Percentiles rank a stretch among this genome's conserved stretches.
phyloP scores from a whole-genome alignment of 2,888 invertebrate genomes.

The Glaucopsyche alexis region DNA sequence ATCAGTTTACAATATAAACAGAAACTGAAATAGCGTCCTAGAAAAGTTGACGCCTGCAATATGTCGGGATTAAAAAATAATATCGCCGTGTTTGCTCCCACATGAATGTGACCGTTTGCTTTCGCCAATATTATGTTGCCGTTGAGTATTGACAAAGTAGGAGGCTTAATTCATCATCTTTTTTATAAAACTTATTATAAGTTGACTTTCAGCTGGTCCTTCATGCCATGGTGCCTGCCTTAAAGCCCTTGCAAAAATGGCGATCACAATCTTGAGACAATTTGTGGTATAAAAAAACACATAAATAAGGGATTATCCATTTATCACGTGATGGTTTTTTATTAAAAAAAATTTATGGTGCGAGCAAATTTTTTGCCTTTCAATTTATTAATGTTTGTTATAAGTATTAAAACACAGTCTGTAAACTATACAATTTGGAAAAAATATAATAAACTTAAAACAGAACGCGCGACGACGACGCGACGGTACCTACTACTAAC shows the following conservation, averaged over 20 bases:
- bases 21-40: slow-evolving; percentile 42
- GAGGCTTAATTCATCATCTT: background rate
- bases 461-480: too few species aligned
- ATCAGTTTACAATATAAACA: slow-evolving; percentile 51
- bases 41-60: slow-evolving; percentile 34
- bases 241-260: background rate
- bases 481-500: too few species aligned
- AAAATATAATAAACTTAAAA: too few species aligned
- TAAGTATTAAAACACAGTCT: too few species aligned
- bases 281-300: background rate
- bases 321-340: too few species aligned
- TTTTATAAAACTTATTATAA: background rate
- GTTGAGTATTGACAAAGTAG: slow-evolving; percentile 29
- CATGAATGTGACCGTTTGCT: slow-evolving; percentile 28
- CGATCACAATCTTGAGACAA: background rate
- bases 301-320: too few species aligned
- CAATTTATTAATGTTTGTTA: too few species aligned
- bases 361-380: too few species aligned
- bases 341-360: too few species aligned
- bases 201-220: background rate
- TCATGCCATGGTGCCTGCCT: background rate
- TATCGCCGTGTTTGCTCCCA: slow-evolving; percentile 30
- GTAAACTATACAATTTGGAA: too few species aligned
- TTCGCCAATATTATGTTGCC: slow-evolving; percentile 15
- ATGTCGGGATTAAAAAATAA: slow-evolving; percentile 34